Conservation (phyloP, 2,888 invertebrate species). For the Germaria angustata region DNA sequence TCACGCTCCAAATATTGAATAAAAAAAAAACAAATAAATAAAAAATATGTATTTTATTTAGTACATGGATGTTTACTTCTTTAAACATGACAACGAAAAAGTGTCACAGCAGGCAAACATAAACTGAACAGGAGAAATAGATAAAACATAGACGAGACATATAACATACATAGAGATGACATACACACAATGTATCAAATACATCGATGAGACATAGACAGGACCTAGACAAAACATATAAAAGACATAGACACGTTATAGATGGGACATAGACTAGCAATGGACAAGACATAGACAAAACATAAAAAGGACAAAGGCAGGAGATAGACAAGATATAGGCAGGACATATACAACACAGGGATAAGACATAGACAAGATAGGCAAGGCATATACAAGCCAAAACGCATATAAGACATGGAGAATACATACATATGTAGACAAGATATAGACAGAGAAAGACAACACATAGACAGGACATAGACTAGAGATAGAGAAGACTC, state of each 20-base stretch:
- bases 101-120: too few relatives aligned
- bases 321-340: not conserved
- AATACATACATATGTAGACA: too few relatives aligned
- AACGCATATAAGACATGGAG: not conserved
- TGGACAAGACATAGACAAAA: not conserved
- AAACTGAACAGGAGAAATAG: not conserved
- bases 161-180: too few relatives aligned
- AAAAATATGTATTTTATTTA: too few relatives aligned
- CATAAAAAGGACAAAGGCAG: not conserved
- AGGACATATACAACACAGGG: not conserved
- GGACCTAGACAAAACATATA: not conserved
- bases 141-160: not conserved
- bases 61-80: too few relatives aligned
- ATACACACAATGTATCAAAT: too few relatives aligned
- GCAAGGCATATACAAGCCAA: not conserved
- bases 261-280: not conserved
- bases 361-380: not conserved
- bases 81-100: not conserved
- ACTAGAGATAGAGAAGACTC: not conserved
- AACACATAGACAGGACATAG: not conserved
- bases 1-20: not conserved
- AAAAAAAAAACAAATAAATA: not conserved
- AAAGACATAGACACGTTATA: not conserved
- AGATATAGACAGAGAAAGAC: not conserved
- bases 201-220: not conserved